Conservation (phyloP, 2,888 invertebrate genomes). For the Ethmia dodecea region DNA sequence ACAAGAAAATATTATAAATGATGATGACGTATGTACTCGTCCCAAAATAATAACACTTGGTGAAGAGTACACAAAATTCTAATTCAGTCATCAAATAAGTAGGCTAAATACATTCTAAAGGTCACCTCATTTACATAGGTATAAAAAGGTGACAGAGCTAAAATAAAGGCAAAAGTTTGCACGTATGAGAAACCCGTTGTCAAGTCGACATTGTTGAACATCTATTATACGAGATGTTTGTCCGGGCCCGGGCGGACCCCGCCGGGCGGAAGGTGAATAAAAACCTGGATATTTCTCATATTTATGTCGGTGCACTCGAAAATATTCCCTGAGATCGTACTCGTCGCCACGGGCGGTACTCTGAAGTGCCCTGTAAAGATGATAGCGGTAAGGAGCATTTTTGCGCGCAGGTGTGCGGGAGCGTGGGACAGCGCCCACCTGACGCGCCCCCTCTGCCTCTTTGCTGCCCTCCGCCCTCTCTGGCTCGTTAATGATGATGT, state of each 20-base stretch:
- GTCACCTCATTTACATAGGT: slow-evolving; percentile 10
- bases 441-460: slow-evolving; percentile 78
- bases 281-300: slow-evolving; percentile 74
- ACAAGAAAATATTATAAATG: too few species aligned
- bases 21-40: too few species aligned
- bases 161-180: slow-evolving; percentile 24
- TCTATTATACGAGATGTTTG: slow-evolving; percentile 60
- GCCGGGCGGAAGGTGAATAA: slow-evolving; percentile 57
- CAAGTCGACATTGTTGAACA: slow-evolving; percentile 60
- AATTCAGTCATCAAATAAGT: neutral
- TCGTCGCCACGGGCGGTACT: slow-evolving; percentile 35
- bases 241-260: slow-evolving; percentile 37
- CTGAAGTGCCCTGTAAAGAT: slow-evolving; percentile 51
- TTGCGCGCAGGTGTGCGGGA: slow-evolving; percentile 61
- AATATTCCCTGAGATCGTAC: slow-evolving; percentile 63
- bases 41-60: too few species aligned
- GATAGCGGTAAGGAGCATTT: slow-evolving; percentile 57
- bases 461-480: slow-evolving; percentile 77
- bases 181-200: slow-evolving; percentile 43
- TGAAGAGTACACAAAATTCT: too few species aligned
- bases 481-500: slow-evolving; percentile 89
- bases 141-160: slow-evolving; percentile 9
- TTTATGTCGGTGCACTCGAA: slow-evolving; percentile 74
- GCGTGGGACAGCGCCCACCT: slow-evolving; percentile 78
- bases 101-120: slow-evolving; percentile 4